Base-by-base conservation (phyloP, 2,797 vertebrate species). In the Sebastes steindachneri region DNA sequence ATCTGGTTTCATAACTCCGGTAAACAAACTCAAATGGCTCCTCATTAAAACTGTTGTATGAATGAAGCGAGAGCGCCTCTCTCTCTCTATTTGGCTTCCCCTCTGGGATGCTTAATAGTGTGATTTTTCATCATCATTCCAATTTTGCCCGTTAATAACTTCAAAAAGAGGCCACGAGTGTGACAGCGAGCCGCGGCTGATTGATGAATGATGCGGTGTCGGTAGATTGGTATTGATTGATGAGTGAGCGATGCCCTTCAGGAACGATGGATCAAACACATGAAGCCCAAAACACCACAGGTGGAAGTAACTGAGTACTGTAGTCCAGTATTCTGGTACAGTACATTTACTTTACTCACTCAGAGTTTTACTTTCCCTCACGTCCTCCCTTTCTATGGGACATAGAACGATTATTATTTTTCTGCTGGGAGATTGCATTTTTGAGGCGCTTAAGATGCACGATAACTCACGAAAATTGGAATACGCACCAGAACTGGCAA, bases 1-100 rank as follows among this genome's bases (percentile, higher is more conserved):
- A 37, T 59, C 75, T 77, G 77, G 7, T 62, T 54, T 75, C 71
- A 70, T 80, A 23, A 64, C 53, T 35, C 23, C 11, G 5, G 80
- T 70, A 74, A 84, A 85, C 84, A 83, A 81, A 84, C 66, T 70
- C 73, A 67, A 80, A 86, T 28, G 77, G 55, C 64, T 11, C 53
- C 77, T 84, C 64, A 6, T 84, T 80, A 79, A 62, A 58, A 31
- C 33, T 10, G 54, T 65, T 17, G 31, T 41, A 4, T 9, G 66
- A 63, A 10, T 1, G 35, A 37, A 54, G 67, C 7, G 23, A 11
- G 66, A 57, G 54, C 10, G 35, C 35, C 35, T 37, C 35, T 11
- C 33, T 37, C 4, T 37, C 4, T 45, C 41, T 45, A 7, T 15
- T 17, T 45, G 4, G 45, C 26, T 25, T 31, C 29, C 19, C 72